Percentiles rank a stretch among this genome's conserved stretches.
phyloP scores from a whole-genome alignment of 2,888 invertebrate species.

The Trissolcus brochymenae region DNA sequence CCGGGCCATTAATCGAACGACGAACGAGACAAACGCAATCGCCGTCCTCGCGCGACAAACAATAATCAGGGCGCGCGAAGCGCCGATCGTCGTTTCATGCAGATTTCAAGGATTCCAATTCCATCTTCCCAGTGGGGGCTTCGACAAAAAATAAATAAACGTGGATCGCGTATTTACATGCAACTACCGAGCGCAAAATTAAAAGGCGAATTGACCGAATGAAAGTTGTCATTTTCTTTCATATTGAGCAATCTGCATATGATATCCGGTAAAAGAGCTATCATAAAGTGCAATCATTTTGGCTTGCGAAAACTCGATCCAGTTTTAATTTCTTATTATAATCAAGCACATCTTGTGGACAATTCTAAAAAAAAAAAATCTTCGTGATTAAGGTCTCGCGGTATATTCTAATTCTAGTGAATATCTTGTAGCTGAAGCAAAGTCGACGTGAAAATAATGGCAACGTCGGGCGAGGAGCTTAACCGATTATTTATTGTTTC shows the following conservation, averaged over 20 bases:
- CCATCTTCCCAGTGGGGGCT: slow-evolving; percentile 14
- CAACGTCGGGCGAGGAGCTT: slow-evolving; percentile 66
- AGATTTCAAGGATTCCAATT: slow-evolving; percentile 41
- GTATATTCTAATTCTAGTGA: slow-evolving; percentile 53
- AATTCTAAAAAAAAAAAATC: no score
- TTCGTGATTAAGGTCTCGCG: slow-evolving; percentile 43
- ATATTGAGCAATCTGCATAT: slow-evolving; percentile 54
- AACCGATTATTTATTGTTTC: slow-evolving; percentile 73
- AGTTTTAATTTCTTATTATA: no score
- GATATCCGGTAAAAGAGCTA: slow-evolving; percentile 18
- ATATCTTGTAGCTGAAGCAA: slow-evolving; percentile 54
- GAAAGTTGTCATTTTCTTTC: slow-evolving; percentile 51
- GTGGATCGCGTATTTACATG: slow-evolving; percentile 45
- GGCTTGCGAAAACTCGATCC: no score
- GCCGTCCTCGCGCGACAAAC: not conserved
- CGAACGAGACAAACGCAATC: slow-evolving; percentile 3
- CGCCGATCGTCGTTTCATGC: slow-evolving; percentile 34
- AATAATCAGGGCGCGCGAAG: slow-evolving; percentile 1
- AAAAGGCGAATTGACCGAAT: slow-evolving; percentile 45
- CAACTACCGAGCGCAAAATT: slow-evolving; percentile 18
- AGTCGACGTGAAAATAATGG: slow-evolving; percentile 69
- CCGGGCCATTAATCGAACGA: no score
- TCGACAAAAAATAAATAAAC: slow-evolving; percentile 34
- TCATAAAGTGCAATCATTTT: no score
- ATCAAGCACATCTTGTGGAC: not conserved